Base-by-base conservation (phyloP, 2,113 vertebrate genomes). In the Upupa epops region DNA sequence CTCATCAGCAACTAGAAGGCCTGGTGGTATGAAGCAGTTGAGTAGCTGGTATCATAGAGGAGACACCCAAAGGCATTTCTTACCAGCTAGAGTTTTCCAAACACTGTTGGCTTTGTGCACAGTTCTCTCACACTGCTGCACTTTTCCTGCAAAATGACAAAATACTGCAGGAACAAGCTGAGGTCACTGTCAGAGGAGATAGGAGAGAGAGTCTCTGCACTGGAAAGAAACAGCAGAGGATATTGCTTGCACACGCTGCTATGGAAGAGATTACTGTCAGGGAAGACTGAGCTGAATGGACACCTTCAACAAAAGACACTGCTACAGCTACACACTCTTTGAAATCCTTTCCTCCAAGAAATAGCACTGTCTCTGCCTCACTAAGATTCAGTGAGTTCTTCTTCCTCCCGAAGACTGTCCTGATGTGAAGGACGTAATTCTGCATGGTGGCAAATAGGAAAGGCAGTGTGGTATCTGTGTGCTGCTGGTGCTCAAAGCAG, bases 401-500 rank as follows among this genome's bases (percentile, higher is more conserved):
- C 74, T 72, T 73, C 63, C 84, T 72, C 46, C 2, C 0, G 4
- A 69, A 29, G 54, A 19, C 87, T 42, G 74, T 45, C 89, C 93
- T 79, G 89, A 18, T 72, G 91, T 1, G 84, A 89, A 88, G 81
- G 87, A 89, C 34, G 74, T 3, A 61, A 71, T 92, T 92, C 94
- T 52, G 89, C 8, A 0, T 84, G 89, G 54, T 32, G 70, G 70
- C 81, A 79, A 79, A 89, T n/a, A 68, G 84, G 89, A 72, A 82
- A 69, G 84, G 54, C 89, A 65, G 58, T 1, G 17, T 65, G 70
- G 60, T 84, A 51, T 58, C 93, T 76, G 84, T 17, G 60, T 85
- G 84, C 87, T 93, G 86, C 92, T 89, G 94, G 91, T 91, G 55
- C 89, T 92, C 93, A 69, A 69, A 92, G 87, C 51, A 21, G 7